These are phyloP conservation scores for Struthio camelus DNA, from an alignment of 2,113 vertebrate species.

Conservation along the genomic window DNA sequence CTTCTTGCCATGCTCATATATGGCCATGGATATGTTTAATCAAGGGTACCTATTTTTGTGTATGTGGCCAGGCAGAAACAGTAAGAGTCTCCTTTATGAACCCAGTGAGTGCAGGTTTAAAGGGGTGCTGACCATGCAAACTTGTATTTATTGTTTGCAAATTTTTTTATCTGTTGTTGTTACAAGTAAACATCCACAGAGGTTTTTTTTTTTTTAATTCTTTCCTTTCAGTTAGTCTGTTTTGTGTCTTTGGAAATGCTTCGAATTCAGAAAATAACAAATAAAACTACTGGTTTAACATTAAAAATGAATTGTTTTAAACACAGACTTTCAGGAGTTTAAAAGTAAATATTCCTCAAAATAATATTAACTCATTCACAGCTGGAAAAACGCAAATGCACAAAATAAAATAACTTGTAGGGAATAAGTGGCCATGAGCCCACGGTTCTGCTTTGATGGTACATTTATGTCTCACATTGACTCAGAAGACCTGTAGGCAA, in stretches of 20 bases:
- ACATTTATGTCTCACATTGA: neutral
- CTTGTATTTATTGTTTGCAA: neutral
- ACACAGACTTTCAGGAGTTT: neutral
- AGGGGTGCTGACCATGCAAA: neutral
- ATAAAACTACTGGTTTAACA: neutral
- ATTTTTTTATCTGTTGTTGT: neutral
- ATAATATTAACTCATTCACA: neutral
- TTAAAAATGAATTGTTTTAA: neutral
- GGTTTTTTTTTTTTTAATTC: neutral
- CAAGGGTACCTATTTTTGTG: accelerated
- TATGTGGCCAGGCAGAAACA: neutral
- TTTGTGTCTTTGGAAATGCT: neutral
- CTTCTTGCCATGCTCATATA: neutral
- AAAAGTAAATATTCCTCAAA: neutral
- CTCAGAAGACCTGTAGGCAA: neutral
- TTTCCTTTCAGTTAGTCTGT: neutral
- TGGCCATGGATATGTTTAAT: neutral
- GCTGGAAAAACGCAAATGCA: neutral
- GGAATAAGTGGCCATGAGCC: neutral
- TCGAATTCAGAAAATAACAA: neutral
- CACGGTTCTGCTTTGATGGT: neutral
- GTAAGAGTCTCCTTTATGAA: neutral
- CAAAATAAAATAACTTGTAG: neutral
- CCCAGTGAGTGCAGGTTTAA: neutral
- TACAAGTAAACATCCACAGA: neutral